phyloP scores from a whole-genome alignment of 2,797 vertebrate species.

The Phoeniculus purpureus region DNA sequence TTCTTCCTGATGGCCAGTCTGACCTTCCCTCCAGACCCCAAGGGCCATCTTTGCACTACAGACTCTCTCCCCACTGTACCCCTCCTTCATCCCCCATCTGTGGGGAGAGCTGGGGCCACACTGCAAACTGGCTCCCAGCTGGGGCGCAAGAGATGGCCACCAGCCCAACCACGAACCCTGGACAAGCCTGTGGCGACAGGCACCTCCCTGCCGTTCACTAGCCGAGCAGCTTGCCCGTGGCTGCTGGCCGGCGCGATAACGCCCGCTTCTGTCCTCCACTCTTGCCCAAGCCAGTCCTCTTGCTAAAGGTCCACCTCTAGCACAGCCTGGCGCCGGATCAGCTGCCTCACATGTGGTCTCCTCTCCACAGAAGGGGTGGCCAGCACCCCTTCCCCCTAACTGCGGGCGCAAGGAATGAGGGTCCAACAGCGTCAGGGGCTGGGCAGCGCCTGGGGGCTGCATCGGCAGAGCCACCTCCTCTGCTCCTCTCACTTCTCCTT shows the following conservation, averaged over 20 bases:
- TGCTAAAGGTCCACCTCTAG: constrained; percentile 66
- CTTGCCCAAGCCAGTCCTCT: constrained; percentile 33
- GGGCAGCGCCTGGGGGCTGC: neutral
- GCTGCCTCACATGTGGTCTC: constrained; percentile 61
- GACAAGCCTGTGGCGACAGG: accelerated
- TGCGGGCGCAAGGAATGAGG: constrained; percentile 14
- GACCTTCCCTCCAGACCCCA: too few species aligned
- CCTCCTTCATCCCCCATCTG: neutral
- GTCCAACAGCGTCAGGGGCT: neutral
- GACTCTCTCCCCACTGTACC: accelerated
- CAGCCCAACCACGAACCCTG: accelerated
- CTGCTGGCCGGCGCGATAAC: neutral
- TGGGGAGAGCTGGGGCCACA: accelerated
- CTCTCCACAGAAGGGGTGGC: constrained; percentile 36
- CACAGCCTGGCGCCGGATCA: constrained; percentile 59
- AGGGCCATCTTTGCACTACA: accelerated
- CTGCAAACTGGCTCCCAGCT: neutral
- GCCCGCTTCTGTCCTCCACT: neutral
- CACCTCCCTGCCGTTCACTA: neutral
- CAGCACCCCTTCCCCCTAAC: constrained; percentile 52
- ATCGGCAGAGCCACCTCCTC: neutral
- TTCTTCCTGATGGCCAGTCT: too few species aligned
- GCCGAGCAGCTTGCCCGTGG: neutral
- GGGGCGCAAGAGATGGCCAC: accelerated
- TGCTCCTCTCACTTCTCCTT: neutral